phyloP scores from a whole-genome alignment of 2,888 invertebrate genomes.

The Meteorus colon region DNA sequence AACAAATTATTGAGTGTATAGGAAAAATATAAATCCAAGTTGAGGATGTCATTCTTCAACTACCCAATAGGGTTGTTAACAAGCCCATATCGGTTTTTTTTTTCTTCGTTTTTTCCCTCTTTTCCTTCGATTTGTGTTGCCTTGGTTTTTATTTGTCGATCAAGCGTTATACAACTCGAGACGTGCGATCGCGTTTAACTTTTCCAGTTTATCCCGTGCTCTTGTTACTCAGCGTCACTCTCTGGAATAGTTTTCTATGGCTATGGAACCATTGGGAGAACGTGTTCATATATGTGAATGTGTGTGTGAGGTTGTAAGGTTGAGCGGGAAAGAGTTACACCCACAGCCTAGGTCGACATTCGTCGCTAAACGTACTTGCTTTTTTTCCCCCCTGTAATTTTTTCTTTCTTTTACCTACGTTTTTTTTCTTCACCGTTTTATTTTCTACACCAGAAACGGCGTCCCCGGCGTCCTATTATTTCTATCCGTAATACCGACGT shows the following conservation, averaged over 20 bases:
- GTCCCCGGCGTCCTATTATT: slow-evolving; percentile 36
- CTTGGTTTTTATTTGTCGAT: slow-evolving; percentile 6
- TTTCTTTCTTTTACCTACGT: neutral
- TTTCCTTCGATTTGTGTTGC: neutral
- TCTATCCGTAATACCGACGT: slow-evolving; percentile 14
- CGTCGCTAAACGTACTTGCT: slow-evolving; percentile 26
- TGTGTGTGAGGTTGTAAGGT: neutral
- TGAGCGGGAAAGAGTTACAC: neutral
- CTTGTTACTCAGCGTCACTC: neutral
- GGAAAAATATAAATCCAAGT: neutral
- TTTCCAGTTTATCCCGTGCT: slow-evolving; percentile 7
- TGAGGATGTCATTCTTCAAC: neutral
- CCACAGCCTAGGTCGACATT: slow-evolving; percentile 9
- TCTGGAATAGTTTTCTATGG: neutral
- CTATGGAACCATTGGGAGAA: slow-evolving; percentile 1
- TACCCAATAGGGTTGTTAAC: slow-evolving; percentile 5
- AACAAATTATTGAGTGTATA: neutral
- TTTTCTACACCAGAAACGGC: slow-evolving; percentile 10
- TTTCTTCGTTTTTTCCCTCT: neutral
- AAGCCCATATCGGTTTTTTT: neutral
- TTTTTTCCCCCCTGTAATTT: slow-evolving; percentile 13
- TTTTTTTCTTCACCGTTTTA: neutral
- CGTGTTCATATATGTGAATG: neutral
- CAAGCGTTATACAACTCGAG: neutral
- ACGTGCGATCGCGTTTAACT: slow-evolving; percentile 7